Evolutionary conservation across 35 echinoderm and acorn worm species (phyloP).

Genomic region (Eucidaris tribuloides): DNA sequence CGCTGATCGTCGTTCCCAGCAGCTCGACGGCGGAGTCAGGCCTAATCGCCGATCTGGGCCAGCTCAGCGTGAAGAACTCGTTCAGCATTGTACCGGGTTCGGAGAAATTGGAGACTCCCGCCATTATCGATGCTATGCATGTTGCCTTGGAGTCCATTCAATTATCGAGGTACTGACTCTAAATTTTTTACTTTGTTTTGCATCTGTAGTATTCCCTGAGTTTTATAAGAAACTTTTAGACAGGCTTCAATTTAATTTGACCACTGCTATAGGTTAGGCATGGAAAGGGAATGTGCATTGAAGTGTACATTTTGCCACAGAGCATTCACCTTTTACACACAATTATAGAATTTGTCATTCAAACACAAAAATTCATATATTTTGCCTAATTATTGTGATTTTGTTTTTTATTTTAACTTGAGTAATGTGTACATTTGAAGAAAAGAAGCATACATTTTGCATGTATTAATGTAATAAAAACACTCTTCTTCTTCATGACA

Average conservation of each 20-base stretch:
- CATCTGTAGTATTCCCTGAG: not conserved
- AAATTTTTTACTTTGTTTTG: not conserved
- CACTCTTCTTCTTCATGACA: too few species aligned
- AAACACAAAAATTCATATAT: too few species aligned
- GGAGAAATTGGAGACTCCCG: slow-evolving; percentile 44
- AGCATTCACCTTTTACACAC: too few species aligned
- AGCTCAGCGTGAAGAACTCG: slow-evolving; percentile 81
- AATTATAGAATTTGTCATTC: too few species aligned
- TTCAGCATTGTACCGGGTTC: slow-evolving; percentile 77
- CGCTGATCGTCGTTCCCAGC: slow-evolving; percentile 84
- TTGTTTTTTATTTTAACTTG: too few species aligned
- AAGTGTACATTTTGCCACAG: too few species aligned
- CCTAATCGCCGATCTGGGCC: slow-evolving; percentile 82
- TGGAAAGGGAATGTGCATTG: too few species aligned
- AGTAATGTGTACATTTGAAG: too few species aligned
- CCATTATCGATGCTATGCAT: slow-evolving; percentile 84
- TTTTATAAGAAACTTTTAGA: not conserved
- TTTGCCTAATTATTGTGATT: too few species aligned
- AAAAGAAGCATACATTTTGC: too few species aligned
- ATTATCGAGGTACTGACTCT: slow-evolving; percentile 68
- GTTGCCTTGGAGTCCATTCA: slow-evolving; percentile 65
- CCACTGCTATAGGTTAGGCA: not conserved
- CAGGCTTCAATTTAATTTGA: not conserved
- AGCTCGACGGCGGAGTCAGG: slow-evolving; percentile 66
- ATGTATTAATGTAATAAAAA: too few species aligned